Evolutionary conservation across 2,797 vertebrate genomes (phyloP).

Genomic region (Enteromius anoplus): DNA sequence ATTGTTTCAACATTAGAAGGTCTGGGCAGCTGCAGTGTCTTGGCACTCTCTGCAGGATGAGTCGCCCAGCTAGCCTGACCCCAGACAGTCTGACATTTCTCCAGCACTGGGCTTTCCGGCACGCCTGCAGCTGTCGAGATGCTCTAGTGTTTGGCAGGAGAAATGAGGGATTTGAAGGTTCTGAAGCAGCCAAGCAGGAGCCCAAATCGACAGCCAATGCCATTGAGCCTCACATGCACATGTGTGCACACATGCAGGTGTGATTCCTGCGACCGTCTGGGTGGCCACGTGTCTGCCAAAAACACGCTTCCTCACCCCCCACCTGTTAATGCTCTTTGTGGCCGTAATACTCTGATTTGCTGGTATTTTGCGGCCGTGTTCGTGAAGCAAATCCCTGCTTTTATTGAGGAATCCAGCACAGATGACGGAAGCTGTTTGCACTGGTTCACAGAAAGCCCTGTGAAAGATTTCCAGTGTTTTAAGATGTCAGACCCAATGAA

Average conservation of each 20-base stretch:
- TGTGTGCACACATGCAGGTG: conserved; percentile 22
- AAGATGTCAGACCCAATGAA: background rate
- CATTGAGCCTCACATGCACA: background rate
- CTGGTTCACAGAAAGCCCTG: background rate
- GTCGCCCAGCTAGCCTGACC: conserved; percentile 18
- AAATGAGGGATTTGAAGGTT: conserved; percentile 5
- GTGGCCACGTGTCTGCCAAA: conserved; percentile 13
- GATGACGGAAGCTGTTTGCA: background rate
- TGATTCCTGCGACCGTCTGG: conserved; percentile 3
- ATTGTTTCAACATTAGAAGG: conserved; percentile 14
- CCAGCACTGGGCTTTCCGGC: conserved; percentile 12
- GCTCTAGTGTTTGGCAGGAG: conserved; percentile 35
- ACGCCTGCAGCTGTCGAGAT: conserved; percentile 22
- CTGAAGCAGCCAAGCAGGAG: conserved; percentile 10
- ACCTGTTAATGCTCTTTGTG: conserved; percentile 27
- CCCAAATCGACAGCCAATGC: conserved; percentile 2
- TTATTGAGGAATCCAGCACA: conserved; percentile 30
- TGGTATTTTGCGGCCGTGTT: conserved; percentile 26
- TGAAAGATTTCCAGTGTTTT: conserved; percentile 1
- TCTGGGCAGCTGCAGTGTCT: conserved; percentile 2
- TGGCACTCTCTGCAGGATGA: conserved; percentile 15
- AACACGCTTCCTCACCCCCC: background rate
- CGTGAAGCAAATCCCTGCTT: conserved; percentile 19
- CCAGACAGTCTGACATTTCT: conserved; percentile 19
- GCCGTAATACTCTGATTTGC: conserved; percentile 16